A percentile compares a stretch with the other conserved stretches of the same genome.
These are phyloP conservation scores for Rhea pennata DNA, from an alignment of 2,113 vertebrate species.

Conservation along the genomic window DNA sequence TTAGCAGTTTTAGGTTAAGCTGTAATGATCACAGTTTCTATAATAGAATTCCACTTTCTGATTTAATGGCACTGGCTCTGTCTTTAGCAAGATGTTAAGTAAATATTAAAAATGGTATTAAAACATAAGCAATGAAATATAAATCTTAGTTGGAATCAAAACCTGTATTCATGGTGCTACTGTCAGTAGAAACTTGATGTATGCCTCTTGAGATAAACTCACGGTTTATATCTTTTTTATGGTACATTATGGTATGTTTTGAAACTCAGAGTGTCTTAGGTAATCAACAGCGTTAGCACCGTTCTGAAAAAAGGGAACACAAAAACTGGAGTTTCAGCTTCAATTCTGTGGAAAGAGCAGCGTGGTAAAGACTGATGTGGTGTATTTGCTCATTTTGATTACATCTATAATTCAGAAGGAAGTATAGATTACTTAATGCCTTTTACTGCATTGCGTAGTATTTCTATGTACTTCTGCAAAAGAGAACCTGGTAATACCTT, in stretches of 20 bases:
- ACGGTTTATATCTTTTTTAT: conserved; percentile 18
- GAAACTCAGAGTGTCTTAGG: conserved; percentile 34
- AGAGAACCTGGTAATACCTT: conserved; percentile 45
- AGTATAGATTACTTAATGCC: conserved; percentile 63
- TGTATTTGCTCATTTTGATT: conserved; percentile 67
- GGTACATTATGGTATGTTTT: not conserved
- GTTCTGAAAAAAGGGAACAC: not conserved
- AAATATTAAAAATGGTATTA: not conserved
- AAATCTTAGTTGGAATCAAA: not conserved
- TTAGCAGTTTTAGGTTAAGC: conserved; percentile 55
- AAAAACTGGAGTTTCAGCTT: conserved; percentile 36
- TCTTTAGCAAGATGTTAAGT: not conserved
- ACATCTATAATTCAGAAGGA: conserved; percentile 74
- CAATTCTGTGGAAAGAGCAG: conserved; percentile 4
- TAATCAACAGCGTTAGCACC: conserved; percentile 25
- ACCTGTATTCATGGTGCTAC: not conserved
- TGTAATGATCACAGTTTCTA: not conserved
- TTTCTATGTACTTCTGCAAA: conserved; percentile 22
- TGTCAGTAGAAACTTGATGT: not conserved
- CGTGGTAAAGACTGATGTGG: conserved; percentile 48
- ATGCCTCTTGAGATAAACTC: not conserved
- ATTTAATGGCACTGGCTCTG: not conserved
- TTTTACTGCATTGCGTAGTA: conserved; percentile 49
- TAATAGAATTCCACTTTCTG: not conserved
- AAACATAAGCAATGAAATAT: not conserved